These are phyloP conservation scores for Lindbergichthys nudifrons DNA, from an alignment of 2,797 vertebrate species.

Conservation along the genomic window DNA sequence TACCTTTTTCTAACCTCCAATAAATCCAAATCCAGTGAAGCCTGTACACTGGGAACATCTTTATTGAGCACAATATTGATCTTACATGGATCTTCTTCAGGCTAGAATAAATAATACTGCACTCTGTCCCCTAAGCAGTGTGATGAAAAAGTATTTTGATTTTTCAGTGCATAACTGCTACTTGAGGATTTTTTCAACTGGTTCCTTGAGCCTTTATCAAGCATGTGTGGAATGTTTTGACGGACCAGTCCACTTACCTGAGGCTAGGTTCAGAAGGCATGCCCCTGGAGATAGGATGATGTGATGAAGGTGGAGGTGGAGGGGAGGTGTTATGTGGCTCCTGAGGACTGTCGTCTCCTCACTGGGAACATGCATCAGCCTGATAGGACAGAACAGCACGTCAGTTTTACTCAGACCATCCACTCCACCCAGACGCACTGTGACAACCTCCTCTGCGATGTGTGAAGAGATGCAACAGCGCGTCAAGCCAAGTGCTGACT, in stretches of 20 bases:
- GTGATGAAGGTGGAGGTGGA: constrained; percentile 48
- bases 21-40: background rate
- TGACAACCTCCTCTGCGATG: constrained; percentile 58
- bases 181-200: background rate
- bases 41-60: constrained; percentile 2
- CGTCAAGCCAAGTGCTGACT: constrained; percentile 47
- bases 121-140: background rate
- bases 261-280: constrained; percentile 95
- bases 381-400: constrained; percentile 74
- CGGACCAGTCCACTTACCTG: constrained; percentile 83
- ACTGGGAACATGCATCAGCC: constrained; percentile 77
- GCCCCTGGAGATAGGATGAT: constrained; percentile 74
- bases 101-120: constrained; percentile 12
- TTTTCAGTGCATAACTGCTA: background rate
- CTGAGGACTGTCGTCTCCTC: constrained; percentile 71
- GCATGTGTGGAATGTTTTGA: constrained; percentile 1
- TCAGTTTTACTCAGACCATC: constrained; percentile 69
- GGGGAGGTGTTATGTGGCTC: constrained; percentile 61
- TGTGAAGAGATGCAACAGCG: constrained; percentile 59
- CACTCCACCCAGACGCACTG: constrained; percentile 46
- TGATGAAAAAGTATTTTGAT: background rate
- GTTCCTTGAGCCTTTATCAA: background rate
- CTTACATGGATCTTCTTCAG: constrained; percentile 17
- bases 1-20: constrained; percentile 2
- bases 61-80: constrained; percentile 37